Evolutionary conservation across 2,888 invertebrate genomes (phyloP).

Genomic region (Drosophila rellima): DNA sequence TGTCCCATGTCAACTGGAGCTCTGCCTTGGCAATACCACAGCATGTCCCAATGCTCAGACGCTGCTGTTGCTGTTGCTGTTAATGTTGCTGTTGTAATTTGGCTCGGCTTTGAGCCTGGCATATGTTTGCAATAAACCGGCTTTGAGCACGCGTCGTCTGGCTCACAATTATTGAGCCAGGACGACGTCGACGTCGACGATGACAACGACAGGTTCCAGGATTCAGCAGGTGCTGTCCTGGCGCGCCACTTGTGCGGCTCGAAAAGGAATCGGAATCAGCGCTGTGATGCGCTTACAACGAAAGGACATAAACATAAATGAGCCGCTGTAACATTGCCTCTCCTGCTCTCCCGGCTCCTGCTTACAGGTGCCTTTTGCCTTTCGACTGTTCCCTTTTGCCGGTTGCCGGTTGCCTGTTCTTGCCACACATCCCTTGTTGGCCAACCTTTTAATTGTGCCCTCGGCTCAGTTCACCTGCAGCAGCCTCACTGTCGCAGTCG

Average conservation of each 20-base stretch:
- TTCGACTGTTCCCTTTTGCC: background rate
- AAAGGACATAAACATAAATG: slow-evolving; percentile 82
- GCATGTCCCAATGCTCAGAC: slow-evolving; percentile 1
- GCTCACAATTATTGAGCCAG: slow-evolving; percentile 77
- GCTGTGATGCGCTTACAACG: slow-evolving; percentile 67
- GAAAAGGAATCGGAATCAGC: slow-evolving; percentile 77
- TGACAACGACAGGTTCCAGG: slow-evolving; percentile 76
- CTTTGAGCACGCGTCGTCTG: slow-evolving; percentile 79
- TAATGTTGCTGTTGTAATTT: slow-evolving; percentile 68
- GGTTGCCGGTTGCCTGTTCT: slow-evolving; percentile 1
- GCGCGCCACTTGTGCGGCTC: slow-evolving; percentile 62
- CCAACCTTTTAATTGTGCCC: slow-evolving; percentile 73
- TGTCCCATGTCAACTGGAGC: slow-evolving; percentile 73
- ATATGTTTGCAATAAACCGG: slow-evolving; percentile 75
- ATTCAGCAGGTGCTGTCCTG: slow-evolving; percentile 75
- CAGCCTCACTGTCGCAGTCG: slow-evolving; percentile 37
- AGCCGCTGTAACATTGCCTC: slow-evolving; percentile 73
- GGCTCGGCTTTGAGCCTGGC: slow-evolving; percentile 57
- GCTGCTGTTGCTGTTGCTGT: slow-evolving; percentile 24
- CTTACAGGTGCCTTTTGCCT: slow-evolving; percentile 75
- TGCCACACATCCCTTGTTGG: slow-evolving; percentile 45
- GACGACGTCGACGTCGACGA: slow-evolving; percentile 42
- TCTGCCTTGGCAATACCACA: slow-evolving; percentile 15
- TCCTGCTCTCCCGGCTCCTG: slow-evolving; percentile 42
- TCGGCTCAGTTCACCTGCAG: slow-evolving; percentile 71